phyloP scores from a whole-genome alignment of 2,797 vertebrate species.

The Manis crassicaudata region DNA sequence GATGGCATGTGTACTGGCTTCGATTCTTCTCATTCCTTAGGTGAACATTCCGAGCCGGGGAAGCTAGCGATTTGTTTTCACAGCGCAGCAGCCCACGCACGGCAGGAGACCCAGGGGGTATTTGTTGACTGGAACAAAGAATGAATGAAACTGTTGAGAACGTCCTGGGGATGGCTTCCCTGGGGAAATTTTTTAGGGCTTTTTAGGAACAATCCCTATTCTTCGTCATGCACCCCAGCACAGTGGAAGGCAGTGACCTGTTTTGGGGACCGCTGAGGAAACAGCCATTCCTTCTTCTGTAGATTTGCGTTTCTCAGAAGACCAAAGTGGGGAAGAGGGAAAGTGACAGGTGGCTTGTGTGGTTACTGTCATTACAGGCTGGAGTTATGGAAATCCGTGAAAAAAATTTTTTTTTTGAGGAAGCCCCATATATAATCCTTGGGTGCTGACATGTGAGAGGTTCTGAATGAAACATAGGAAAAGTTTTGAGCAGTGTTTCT shows the following conservation, averaged over 20 bases:
- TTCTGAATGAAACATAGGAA: not conserved
- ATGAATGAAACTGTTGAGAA: not conserved
- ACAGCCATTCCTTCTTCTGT: not conserved
- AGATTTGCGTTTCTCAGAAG: not conserved
- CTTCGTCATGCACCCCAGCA: not conserved
- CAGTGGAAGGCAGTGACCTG: not conserved
- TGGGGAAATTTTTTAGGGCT: not conserved
- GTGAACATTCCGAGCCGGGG: not conserved
- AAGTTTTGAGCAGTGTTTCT: not conserved
- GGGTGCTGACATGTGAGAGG: not conserved
- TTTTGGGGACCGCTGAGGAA: not conserved
- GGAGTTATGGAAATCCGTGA: not conserved
- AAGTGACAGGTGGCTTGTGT: not conserved
- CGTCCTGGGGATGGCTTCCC: not conserved
- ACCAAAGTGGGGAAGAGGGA: not conserved
- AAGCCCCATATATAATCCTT: not conserved
- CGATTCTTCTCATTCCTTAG: not conserved
- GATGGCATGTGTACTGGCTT: not conserved
- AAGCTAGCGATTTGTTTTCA: not conserved
- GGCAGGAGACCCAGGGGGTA: not conserved
- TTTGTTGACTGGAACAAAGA: not conserved
- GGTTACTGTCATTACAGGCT: not conserved
- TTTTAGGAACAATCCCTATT: not conserved
- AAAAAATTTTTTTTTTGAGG: not conserved
- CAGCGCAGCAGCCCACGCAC: accelerated